A percentile compares a stretch with the other conserved stretches of the same genome.
Conservation (phyloP, 2,888 invertebrate genomes). For the Rhopalosiphum nymphaeae region DNA sequence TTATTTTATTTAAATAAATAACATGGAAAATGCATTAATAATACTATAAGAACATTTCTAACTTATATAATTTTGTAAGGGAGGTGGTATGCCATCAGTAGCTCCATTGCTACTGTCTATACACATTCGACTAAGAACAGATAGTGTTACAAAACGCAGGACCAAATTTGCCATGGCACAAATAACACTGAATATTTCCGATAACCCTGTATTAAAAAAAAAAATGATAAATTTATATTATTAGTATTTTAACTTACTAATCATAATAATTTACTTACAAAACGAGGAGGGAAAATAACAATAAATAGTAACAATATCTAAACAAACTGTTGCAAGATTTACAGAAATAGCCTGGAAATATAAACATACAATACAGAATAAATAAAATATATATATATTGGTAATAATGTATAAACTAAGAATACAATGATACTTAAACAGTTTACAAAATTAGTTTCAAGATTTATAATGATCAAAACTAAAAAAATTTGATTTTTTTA, state of each 20-base stretch:
- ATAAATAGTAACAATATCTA: slow-evolving; percentile 53
- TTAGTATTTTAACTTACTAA: not conserved
- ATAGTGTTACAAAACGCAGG: slow-evolving; percentile 54
- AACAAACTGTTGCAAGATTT: slow-evolving; percentile 45
- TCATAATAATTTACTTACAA: slow-evolving; percentile 47
- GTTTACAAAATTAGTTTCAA: not conserved
- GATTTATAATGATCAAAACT: not conserved
- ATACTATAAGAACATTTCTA: not conserved
- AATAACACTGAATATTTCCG: slow-evolving; percentile 54
- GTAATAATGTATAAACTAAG: not conserved
- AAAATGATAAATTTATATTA: not conserved
- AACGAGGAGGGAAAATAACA: slow-evolving; percentile 55
- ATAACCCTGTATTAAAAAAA: slow-evolving; percentile 23
- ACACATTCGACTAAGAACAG: slow-evolving; percentile 57
- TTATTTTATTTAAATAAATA: not conserved
- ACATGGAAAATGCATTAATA: not conserved
- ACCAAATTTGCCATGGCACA: slow-evolving; percentile 56
- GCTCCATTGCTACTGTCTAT: slow-evolving; percentile 58
- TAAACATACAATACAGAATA: slow-evolving; percentile 1
- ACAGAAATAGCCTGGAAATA: slow-evolving; percentile 62
- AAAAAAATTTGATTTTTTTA: not conserved
- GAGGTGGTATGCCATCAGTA: slow-evolving; percentile 55
- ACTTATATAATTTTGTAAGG: slow-evolving; percentile 61
- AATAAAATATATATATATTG: not conserved
- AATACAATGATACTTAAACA: not conserved